These are phyloP conservation scores for Trileptium ribeirensis DNA, from an alignment of 2,888 invertebrate species.

Conservation along the genomic window DNA sequence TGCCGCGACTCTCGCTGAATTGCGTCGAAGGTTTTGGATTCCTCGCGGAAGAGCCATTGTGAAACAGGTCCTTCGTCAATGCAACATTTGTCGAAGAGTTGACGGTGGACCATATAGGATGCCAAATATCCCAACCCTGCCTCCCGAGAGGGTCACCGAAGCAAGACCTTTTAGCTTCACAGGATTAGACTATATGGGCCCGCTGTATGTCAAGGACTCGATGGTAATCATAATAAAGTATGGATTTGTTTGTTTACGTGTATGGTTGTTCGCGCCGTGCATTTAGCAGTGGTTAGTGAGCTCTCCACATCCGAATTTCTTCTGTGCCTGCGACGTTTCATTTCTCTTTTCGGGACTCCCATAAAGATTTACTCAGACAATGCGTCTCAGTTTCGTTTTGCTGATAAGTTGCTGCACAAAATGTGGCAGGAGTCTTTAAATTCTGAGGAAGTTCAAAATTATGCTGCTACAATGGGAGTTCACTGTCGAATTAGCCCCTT, in stretches of 20 bases:
- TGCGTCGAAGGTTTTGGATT: conserved; percentile 13
- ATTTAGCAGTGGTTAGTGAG: conserved; percentile 26
- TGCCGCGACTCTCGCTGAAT: background rate
- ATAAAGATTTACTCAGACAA: conserved; percentile 50
- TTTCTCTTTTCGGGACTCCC: conserved; percentile 46
- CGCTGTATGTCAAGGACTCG: background rate
- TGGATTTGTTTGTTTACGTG: too few relatives aligned
- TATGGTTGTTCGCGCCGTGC: conserved; percentile 9
- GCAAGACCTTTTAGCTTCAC: background rate
- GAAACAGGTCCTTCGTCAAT: background rate
- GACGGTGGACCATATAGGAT: background rate
- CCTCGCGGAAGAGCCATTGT: background rate
- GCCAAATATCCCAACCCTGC: background rate
- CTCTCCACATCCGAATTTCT: conserved; percentile 47
- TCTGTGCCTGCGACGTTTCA: conserved; percentile 45
- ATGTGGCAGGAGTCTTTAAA: conserved; percentile 19
- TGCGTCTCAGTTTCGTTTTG: conserved; percentile 51
- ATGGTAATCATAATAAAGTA: conserved; percentile 34
- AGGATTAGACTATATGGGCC: conserved; percentile 13
- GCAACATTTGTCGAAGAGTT: background rate
- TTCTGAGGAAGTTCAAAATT: background rate
- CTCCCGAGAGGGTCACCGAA: background rate
- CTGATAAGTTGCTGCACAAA: conserved; percentile 43
- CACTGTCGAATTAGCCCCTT: conserved; percentile 51
- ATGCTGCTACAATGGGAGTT: conserved; percentile 44